phyloP scores from a whole-genome alignment of 2,888 invertebrate genomes.

The Embidobia sp. region DNA sequence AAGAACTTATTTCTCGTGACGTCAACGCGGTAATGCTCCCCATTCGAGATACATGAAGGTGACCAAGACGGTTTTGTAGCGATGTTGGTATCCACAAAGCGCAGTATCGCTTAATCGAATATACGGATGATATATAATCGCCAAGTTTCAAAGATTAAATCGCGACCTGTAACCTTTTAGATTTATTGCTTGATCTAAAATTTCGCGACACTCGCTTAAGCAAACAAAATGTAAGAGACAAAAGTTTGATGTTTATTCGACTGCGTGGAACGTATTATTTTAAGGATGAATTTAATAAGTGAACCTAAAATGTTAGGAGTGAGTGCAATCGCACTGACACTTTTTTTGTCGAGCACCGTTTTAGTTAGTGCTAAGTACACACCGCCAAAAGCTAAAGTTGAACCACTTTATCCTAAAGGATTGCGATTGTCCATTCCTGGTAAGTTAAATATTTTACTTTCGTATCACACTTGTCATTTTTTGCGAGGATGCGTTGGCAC shows the following conservation, averaged over 20 bases:
- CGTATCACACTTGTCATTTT: conserved; percentile 4
- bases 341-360: conserved; percentile 4
- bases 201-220: conserved; percentile 1
- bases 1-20: conserved; percentile 5
- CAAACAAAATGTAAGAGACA: neutral
- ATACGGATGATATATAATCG: conserved; percentile 7
- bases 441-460: conserved; percentile 73
- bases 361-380: conserved; percentile 19
- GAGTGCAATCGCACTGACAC: neutral
- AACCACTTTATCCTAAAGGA: conserved; percentile 85
- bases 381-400: conserved; percentile 81
- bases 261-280: no score
- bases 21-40: conserved; percentile 8
- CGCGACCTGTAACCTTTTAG: conserved; percentile 39
- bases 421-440: conserved; percentile 85
- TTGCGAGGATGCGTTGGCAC: conserved; percentile 2
- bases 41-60: conserved; percentile 5
- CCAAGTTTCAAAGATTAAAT: conserved; percentile 27
- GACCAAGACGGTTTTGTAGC: conserved; percentile 23
- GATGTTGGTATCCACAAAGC: conserved; percentile 8
- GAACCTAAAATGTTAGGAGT: conserved; percentile 3
- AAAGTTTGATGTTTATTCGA: neutral
- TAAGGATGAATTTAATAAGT: no score
- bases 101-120: conserved; percentile 21
- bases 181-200: conserved; percentile 9